These are phyloP conservation scores for Eupithecia insigniata DNA, from an alignment of 2,888 invertebrate genomes.

Conservation along the genomic window DNA sequence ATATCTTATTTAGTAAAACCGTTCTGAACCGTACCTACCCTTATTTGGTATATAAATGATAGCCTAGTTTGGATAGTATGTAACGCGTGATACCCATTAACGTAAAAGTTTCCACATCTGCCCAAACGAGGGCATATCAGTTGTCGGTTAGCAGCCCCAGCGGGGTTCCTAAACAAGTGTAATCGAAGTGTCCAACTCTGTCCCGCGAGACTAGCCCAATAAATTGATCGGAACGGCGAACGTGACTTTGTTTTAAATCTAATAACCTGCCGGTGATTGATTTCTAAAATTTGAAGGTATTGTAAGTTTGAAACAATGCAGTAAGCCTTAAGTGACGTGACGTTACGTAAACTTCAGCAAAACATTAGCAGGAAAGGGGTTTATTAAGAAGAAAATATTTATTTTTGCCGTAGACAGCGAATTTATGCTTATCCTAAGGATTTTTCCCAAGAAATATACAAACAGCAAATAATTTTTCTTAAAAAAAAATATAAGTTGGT, in stretches of 20 bases:
- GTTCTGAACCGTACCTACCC: neutral
- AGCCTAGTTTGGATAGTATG: neutral
- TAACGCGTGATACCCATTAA: slow-evolving; percentile 8
- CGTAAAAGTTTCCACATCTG: slow-evolving; percentile 16
- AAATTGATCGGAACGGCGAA: slow-evolving; percentile 52
- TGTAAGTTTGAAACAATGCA: neutral
- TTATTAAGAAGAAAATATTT: too few species aligned
- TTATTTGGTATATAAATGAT: neutral
- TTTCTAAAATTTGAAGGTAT: neutral
- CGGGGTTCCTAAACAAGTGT: slow-evolving; percentile 51
- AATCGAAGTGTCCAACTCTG: slow-evolving; percentile 55
- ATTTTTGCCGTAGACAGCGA: too few species aligned
- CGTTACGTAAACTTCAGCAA: too few species aligned
- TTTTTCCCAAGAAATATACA: too few species aligned
- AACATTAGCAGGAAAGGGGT: neutral
- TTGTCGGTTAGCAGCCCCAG: slow-evolving; percentile 29
- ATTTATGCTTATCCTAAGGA: too few species aligned
- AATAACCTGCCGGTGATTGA: slow-evolving; percentile 20
- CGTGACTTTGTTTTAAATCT: slow-evolving; percentile 23
- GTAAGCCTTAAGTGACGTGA: too few species aligned
- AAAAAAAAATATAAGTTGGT: too few species aligned
- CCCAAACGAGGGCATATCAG: slow-evolving; percentile 34
- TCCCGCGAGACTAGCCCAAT: slow-evolving; percentile 45
- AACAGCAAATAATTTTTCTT: too few species aligned
- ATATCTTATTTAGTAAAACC: too few species aligned